Evolutionary conservation across 2,888 invertebrate genomes (phyloP).

Genomic region (Drosophila subsilvestris): DNA sequence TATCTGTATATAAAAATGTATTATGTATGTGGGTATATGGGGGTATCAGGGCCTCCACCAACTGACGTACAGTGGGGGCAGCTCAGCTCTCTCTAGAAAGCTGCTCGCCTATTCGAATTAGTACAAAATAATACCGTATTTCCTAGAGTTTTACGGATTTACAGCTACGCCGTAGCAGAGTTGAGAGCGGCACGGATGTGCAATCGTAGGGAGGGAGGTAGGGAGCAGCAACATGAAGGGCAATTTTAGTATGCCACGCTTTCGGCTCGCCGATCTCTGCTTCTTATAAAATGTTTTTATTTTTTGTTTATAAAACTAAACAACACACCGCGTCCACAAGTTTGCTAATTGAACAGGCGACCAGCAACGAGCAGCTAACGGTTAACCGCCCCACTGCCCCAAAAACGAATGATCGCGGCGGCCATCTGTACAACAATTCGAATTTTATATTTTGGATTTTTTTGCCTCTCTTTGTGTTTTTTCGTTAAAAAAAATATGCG

Average conservation of each 20-base stretch:
- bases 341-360: slow-evolving; percentile 80
- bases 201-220: background rate
- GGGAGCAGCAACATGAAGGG: slow-evolving; percentile 26
- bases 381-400: slow-evolving; percentile 25
- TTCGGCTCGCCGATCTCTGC: slow-evolving; percentile 10
- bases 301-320: slow-evolving; percentile 75
- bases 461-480: slow-evolving; percentile 29
- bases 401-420: background rate
- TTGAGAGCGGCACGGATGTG: slow-evolving; percentile 22
- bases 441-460: slow-evolving; percentile 32
- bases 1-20: no score
- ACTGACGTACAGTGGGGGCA: background rate
- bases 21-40: background rate
- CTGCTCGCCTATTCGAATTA: slow-evolving; percentile 77
- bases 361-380: slow-evolving; percentile 45
- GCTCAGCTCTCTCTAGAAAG: slow-evolving; percentile 47
- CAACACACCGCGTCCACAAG: slow-evolving; percentile 71
- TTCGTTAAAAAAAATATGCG: slow-evolving; percentile 56
- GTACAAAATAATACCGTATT: slow-evolving; percentile 81
- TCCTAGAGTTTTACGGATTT: slow-evolving; percentile 76
- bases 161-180: slow-evolving; percentile 71
- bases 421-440: slow-evolving; percentile 20
- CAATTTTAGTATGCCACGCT: slow-evolving; percentile 23
- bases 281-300: slow-evolving; percentile 63
- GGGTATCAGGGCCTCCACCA: slow-evolving; percentile 21